These are phyloP conservation scores for Nyctibius grandis DNA, from an alignment of 2,797 vertebrate genomes.

Conservation along the genomic window DNA sequence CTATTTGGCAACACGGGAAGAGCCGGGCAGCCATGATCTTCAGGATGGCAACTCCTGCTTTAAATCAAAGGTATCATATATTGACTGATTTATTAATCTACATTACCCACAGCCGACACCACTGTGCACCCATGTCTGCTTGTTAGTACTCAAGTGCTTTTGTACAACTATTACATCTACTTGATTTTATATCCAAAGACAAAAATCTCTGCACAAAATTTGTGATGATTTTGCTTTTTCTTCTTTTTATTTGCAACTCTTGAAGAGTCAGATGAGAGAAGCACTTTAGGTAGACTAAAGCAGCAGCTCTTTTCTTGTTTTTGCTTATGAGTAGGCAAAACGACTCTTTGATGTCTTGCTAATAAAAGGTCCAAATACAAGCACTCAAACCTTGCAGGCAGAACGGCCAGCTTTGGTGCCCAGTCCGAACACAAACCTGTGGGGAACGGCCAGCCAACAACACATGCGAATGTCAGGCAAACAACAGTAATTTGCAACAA, in stretches of 20 bases:
- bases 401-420: fast-evolving
- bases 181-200: neutral
- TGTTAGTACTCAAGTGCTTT: neutral
- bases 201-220: neutral
- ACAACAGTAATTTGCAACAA: neutral
- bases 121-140: neutral
- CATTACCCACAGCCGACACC: neutral
- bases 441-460: neutral
- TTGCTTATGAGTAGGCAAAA: neutral
- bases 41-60: neutral
- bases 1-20: neutral
- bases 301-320: neutral
- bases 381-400: neutral
- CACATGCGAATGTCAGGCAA: neutral
- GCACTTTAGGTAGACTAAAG: neutral
- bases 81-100: neutral
- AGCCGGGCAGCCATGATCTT: neutral
- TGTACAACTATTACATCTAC: neutral
- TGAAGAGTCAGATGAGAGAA: neutral
- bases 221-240: neutral
- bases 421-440: neutral
- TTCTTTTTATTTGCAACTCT: neutral
- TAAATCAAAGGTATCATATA: neutral
- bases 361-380: neutral
- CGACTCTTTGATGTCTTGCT: neutral